Conservation (phyloP, 2,888 invertebrate species). For the Cyaniris semiargus region DNA sequence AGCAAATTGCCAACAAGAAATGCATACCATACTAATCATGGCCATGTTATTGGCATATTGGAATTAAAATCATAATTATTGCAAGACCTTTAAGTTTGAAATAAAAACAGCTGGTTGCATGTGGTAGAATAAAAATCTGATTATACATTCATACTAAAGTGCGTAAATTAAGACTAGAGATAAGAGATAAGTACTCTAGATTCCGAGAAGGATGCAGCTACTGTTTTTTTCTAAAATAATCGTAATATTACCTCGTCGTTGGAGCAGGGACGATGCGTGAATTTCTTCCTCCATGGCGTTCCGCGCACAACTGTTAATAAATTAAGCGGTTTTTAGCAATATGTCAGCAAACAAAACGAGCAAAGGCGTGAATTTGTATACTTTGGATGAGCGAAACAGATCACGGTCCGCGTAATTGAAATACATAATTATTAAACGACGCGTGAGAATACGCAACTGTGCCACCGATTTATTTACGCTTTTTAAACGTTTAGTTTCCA, state of each 20-base stretch:
- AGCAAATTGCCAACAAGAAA: too few species aligned
- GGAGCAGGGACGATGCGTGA: constrained; percentile 37
- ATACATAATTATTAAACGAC: not conserved
- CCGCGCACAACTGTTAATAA: constrained; percentile 18
- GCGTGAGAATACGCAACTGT: constrained; percentile 5
- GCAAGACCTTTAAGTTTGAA: too few species aligned
- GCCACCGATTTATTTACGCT: constrained; percentile 12
- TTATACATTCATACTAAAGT: too few species aligned
- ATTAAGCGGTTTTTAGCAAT: not conserved
- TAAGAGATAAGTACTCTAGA: too few species aligned
- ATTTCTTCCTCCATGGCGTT: not conserved
- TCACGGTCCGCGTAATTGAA: not conserved
- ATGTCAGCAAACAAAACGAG: not conserved
- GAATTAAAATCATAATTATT: too few species aligned
- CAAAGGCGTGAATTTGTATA: constrained; percentile 4
- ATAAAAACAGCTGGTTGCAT: too few species aligned
- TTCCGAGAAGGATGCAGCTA: too few species aligned
- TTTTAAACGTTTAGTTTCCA: constrained; percentile 11
- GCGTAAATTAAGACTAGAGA: too few species aligned
- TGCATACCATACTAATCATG: too few species aligned
- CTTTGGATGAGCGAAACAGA: not conserved
- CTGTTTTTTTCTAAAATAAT: not conserved
- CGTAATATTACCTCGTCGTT: constrained; percentile 36
- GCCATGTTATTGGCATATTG: too few species aligned
- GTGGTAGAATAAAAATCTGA: too few species aligned